Conservation (phyloP, 2,797 vertebrate genomes). For the Bufotes viridis region DNA sequence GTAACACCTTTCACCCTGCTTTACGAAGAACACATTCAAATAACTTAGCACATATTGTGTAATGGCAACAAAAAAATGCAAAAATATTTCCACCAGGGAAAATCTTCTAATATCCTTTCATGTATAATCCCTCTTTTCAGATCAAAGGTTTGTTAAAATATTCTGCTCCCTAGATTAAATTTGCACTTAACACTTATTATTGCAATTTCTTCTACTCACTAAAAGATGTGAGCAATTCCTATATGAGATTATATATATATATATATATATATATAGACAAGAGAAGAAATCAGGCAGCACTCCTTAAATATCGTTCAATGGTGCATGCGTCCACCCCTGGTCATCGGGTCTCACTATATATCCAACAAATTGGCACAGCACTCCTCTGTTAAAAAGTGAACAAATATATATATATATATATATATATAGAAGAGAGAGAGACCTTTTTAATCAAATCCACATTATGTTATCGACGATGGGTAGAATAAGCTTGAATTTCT, state of each 20-base stretch:
- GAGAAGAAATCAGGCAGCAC: no score
- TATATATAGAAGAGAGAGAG: no score
- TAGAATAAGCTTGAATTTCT: no score
- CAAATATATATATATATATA: not conserved
- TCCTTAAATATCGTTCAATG: no score
- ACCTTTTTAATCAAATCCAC: no score
- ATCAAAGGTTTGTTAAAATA: slow-evolving; percentile 36
- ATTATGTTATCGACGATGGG: no score
- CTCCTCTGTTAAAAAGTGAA: no score
- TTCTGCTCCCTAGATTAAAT: slow-evolving; percentile 14
- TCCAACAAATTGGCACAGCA: no score
- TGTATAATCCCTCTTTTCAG: slow-evolving; percentile 33
- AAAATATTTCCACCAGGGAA: not conserved
- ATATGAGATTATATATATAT: not conserved
- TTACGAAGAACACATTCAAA: not conserved
- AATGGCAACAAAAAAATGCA: not conserved
- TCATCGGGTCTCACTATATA: no score
- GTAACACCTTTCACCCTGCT: slow-evolving; percentile 30
- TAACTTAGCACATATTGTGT: not conserved
- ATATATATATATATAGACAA: not conserved
- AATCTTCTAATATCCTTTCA: not conserved
- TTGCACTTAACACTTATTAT: slow-evolving; percentile 29
- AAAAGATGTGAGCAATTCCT: not conserved
- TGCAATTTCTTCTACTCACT: not conserved
- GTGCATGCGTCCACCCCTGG: no score